Conservation (phyloP, 1,140 invertebrate species). For the Mylabris phalerata region DNA sequence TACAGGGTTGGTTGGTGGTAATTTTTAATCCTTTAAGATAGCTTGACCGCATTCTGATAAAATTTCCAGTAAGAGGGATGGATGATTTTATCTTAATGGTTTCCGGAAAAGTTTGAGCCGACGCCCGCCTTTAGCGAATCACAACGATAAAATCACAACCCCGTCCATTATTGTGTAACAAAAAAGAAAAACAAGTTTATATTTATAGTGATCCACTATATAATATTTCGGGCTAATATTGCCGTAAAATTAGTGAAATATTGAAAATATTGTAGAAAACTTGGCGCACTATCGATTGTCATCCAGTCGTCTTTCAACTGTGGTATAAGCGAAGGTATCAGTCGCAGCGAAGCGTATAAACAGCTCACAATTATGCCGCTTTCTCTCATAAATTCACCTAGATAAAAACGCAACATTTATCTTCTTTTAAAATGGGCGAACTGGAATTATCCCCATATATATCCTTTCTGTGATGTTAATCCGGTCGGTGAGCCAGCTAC, state of each 20-base stretch:
- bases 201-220: conserved; percentile 1
- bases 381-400: conserved; percentile 27
- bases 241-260: conserved; percentile 30
- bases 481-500: conserved; percentile 21
- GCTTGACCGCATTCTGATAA: conserved; percentile 21
- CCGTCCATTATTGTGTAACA: not conserved
- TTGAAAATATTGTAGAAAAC: not conserved
- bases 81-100: conserved; percentile 27
- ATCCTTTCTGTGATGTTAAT: conserved; percentile 30
- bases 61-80: conserved; percentile 17
- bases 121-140: conserved; percentile 15
- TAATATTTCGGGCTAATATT: conserved; percentile 25
- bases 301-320: not conserved
- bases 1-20: not conserved
- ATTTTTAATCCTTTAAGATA: conserved; percentile 18
- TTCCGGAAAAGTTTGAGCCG: conserved; percentile 21
- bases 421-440: conserved; percentile 22
- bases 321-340: conserved; percentile 1
- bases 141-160: not conserved
- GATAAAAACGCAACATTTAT: conserved; percentile 29
- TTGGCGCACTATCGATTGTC: not conserved
- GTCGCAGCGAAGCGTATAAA: conserved; percentile 23
- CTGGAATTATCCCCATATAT: conserved; percentile 25
- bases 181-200: not conserved
- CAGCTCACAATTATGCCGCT: conserved; percentile 29